Evolutionary conservation across 2,797 vertebrate genomes (phyloP), one percentile per base, ranked within the genome.

Genomic region (Lerista edwardsae): DNA sequence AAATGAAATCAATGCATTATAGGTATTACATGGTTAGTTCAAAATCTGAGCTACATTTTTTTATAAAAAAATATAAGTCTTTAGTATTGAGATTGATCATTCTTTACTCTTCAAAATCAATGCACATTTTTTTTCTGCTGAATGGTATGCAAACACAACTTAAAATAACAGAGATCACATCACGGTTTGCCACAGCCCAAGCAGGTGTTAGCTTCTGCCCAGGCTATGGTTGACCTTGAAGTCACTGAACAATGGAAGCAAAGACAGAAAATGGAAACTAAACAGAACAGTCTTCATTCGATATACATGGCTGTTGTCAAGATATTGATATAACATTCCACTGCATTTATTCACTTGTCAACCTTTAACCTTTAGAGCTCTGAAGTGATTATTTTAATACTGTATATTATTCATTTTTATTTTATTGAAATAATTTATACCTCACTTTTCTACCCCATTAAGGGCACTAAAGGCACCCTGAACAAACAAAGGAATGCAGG

Each of bases 1-100:
- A 67, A 86, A 77, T 76, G 77, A 61, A 77, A 82, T 71, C 17
- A 88, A 1, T 10, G 72, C 25, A 57, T 73, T 57, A 75, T 1
- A 3, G 55, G 14, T 39, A 80, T 3, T 85, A 57, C 91, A n/a
- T 65, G 55, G 57, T 39, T 75, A 41, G 36, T 47, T 41, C 72
- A 27, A 15, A 86, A 76, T 61, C 9, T 31, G 61, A 67, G 29
- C n/a, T 57, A 57, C 55, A 65, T n/a, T 51, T 36, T 62, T 62
- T 55, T 10, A 51, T 10, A 51, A 10, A 34, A 75, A 21, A 15
- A 36, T 36, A 4, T 6, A 14, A 3, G 7, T 11, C 25, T 64
- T 59, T 17, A 6, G 0, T 57, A 51, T 12, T 36, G 25, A 75
- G 55, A 85, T 17, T 19, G 73, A 21, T 8, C 1, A 72, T 44